Base-by-base conservation (phyloP, 2,113 vertebrate species). In the Morone saxatilis region DNA sequence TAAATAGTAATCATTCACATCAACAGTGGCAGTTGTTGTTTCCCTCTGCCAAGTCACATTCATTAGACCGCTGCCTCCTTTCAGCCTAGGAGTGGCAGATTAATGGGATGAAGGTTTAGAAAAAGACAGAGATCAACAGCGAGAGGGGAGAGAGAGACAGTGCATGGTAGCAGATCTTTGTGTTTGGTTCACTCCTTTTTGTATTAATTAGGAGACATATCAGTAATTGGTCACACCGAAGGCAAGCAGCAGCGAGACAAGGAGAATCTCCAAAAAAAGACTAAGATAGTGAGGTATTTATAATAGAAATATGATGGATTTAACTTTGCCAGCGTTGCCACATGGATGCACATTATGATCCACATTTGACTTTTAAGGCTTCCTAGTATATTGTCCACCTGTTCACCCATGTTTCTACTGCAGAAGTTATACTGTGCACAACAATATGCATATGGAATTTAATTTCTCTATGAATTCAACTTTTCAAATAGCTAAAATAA, bases 1-100 rank as follows among this genome's bases (percentile, higher is more conserved):
- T 86, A 90, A 91, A 92, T 81, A 88, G 78, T 81, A 81, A 90
- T 91, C 76, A 80, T 79, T 94, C 87, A 86, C 89, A 89, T 88
- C 89, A 89, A 69, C 84, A 43, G 72, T 76, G 80, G 84, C 86
- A 85, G 89, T 82, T 88, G 85, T 88, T 87, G 74, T 91, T 86
- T 92, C 81, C 83, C 78, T 89, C 72, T 86, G 92, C 85, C 82
- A 87, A 72, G 80, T 71, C 86, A 86, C 84, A 87, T 87, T 92
- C 84, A 89, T 92, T 92, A 89, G 77, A 62, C 40, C 25, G 48
- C 75, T 80, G 82, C 71, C 81, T 90, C 86, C 86, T 88, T 83
- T 89, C 87, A 89, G 84, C 71, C 40, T 76, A 83, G 80, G 80
- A 90, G 82, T 83, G 88, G 83, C 78, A 87, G 87, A 89, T 91